A percentile compares a stretch with the other conserved stretches of the same genome.
Evolutionary conservation across 2,113 vertebrate species (phyloP).

Genomic region (Mustela nigripes): DNA sequence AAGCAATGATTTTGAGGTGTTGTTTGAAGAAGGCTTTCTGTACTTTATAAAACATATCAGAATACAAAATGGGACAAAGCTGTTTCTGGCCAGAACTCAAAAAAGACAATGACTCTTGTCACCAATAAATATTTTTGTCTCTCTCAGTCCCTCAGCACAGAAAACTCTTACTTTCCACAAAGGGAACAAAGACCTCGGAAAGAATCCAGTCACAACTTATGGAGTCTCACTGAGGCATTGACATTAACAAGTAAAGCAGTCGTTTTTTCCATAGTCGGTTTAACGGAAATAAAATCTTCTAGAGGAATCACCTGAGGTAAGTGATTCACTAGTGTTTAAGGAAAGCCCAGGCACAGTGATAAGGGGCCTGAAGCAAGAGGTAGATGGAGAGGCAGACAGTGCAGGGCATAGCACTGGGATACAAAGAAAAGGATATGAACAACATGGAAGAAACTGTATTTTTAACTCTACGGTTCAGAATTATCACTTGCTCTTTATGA

Average conservation of each 20-base stretch:
- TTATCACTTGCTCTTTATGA: background rate
- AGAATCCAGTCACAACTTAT: background rate
- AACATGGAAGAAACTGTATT: background rate
- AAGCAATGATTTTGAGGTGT: background rate
- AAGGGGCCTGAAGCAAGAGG: background rate
- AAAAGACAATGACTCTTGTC: slow-evolving; percentile 18
- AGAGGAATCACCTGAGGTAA: background rate
- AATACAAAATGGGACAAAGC: slow-evolving; percentile 19
- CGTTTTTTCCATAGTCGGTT: background rate
- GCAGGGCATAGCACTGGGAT: background rate
- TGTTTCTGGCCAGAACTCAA: background rate
- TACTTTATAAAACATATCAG: background rate
- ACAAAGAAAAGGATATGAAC: background rate
- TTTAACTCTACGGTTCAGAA: background rate
- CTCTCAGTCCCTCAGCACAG: slow-evolving; percentile 1
- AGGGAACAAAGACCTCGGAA: slow-evolving; percentile 35
- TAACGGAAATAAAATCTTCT: background rate
- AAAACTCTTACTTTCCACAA: slow-evolving; percentile 56
- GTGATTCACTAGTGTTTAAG: background rate
- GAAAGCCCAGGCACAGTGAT: background rate
- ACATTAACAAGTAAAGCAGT: background rate
- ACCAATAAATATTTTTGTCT: background rate
- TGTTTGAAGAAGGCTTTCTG: background rate
- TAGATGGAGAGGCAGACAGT: background rate
- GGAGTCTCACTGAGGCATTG: background rate